Evolutionary conservation across 92 coral and sea anemone genomes (phyloP).

Genomic region (Actinostola sp.): DNA sequence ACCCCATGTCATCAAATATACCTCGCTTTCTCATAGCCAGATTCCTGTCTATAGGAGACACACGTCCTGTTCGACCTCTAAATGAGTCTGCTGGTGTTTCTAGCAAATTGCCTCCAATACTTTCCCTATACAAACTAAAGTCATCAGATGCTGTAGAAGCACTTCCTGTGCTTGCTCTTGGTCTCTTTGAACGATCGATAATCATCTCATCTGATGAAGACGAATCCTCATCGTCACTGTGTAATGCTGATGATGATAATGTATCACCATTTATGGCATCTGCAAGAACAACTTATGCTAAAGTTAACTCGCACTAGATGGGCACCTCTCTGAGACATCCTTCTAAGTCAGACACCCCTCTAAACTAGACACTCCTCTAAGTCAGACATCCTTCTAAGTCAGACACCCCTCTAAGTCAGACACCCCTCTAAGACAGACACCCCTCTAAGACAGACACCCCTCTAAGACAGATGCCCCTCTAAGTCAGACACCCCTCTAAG

Average conservation of each 20-base stretch:
- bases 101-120: neutral
- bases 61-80: slow-evolving; percentile 39
- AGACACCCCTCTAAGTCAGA: no score
- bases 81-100: slow-evolving; percentile 60
- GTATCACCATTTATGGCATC: slow-evolving; percentile 37
- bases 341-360: no score
- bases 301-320: neutral
- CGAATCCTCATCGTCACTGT: slow-evolving; percentile 70
- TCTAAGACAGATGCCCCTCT: no score
- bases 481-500: no score
- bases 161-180: slow-evolving; percentile 33
- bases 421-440: no score
- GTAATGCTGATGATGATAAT: slow-evolving; percentile 51
- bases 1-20: neutral
- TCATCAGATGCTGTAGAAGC: slow-evolving; percentile 39
- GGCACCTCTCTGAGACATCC: neutral
- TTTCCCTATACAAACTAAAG: slow-evolving; percentile 34
- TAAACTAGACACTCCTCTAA: no score
- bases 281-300: neutral
- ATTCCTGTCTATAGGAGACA: slow-evolving; percentile 25
- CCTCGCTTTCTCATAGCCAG: slow-evolving; percentile 18
- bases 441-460: no score
- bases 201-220: slow-evolving; percentile 83
- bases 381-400: no score
- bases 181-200: slow-evolving; percentile 49